Evolutionary conservation across 1,140 invertebrate species (phyloP), one percentile per base, ranked within the genome.

Genomic region (Chionoecetes opilio): DNA sequence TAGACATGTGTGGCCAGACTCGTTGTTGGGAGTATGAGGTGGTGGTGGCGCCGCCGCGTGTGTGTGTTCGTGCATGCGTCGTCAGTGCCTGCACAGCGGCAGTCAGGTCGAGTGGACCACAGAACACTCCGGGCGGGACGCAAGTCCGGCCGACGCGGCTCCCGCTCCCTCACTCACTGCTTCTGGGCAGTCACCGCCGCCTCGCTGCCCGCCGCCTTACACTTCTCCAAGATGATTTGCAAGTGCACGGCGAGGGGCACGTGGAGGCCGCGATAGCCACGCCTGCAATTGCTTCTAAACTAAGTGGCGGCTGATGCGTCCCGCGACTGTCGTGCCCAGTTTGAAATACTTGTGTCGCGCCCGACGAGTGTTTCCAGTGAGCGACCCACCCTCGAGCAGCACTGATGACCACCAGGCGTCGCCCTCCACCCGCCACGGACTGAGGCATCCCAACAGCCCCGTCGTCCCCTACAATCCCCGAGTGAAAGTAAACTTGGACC

Each of bases 1-100:
- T 75, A 75, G 63, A 75, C 63, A 75, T 75, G 63, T 75, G 63
- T 75, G 63, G 63, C 63, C 63, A 75, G n/a, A n/a, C n/a, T n/a
- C 63, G n/a, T 75, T 75, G 21, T 26, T 75, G 21, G 63, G 63
- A 75, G 63, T n/a, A 75, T 75, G 63, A n/a, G 21, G 63, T 75
- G 63, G 63, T 75, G 63, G 41, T 46, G 41, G 63, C 21, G 63
- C 21, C 21, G 63, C 21, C 21, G 63, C 63, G 63, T n/a, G 63
- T 21, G 63, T 75, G 63, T 75, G 63, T 75, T 75, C 63, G 63
- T 75, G 63, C 63, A 75, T 75, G 63, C 63, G 63, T 75, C 63
- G 63, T 75, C 21, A 53, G 46, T 53, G 63, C 63, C 63, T 75
- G 63, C 63, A 75, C 63, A 75, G 63, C 63, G 63, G 63, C 63